Evolutionary conservation across 2,113 vertebrate species (phyloP).

Genomic region (Melanostigma gelatinosum): DNA sequence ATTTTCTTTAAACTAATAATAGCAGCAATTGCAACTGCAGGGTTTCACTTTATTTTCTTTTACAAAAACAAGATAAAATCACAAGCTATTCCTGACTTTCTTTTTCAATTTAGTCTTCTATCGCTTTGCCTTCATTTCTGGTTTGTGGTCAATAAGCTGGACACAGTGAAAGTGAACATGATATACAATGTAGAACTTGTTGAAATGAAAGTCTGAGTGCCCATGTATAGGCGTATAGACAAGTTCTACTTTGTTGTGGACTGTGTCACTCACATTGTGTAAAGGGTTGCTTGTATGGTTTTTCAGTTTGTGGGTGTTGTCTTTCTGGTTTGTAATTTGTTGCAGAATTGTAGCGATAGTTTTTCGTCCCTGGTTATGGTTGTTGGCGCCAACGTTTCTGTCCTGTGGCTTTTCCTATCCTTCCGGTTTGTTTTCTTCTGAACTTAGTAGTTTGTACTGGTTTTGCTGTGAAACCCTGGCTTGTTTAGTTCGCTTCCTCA

Average conservation of each 20-base stretch:
- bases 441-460: slow-evolving; percentile 29
- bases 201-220: not conserved
- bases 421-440: slow-evolving; percentile 44
- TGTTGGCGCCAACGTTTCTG: slow-evolving; percentile 32
- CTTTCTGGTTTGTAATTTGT: slow-evolving; percentile 43
- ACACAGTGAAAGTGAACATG: slow-evolving; percentile 50
- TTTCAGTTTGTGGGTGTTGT: slow-evolving; percentile 37
- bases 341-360: slow-evolving; percentile 13
- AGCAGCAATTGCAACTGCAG: not conserved
- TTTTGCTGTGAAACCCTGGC: slow-evolving; percentile 45
- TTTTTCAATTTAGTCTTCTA: slow-evolving; percentile 6
- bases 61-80: slow-evolving; percentile 62
- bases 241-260: slow-evolving; percentile 43
- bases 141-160: slow-evolving; percentile 20
- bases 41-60: not conserved
- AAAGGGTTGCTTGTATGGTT: slow-evolving; percentile 32
- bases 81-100: slow-evolving; percentile 12
- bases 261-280: slow-evolving; percentile 53
- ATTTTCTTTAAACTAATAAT: not conserved
- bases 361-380: slow-evolving; percentile 39
- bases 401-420: slow-evolving; percentile 34
- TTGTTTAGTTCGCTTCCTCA: slow-evolving; percentile 52
- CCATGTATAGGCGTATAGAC: not conserved
- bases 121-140: slow-evolving; percentile 4
- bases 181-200: slow-evolving; percentile 37